Base-by-base conservation (phyloP, 2,888 invertebrate species). In the Andrena praecox region DNA sequence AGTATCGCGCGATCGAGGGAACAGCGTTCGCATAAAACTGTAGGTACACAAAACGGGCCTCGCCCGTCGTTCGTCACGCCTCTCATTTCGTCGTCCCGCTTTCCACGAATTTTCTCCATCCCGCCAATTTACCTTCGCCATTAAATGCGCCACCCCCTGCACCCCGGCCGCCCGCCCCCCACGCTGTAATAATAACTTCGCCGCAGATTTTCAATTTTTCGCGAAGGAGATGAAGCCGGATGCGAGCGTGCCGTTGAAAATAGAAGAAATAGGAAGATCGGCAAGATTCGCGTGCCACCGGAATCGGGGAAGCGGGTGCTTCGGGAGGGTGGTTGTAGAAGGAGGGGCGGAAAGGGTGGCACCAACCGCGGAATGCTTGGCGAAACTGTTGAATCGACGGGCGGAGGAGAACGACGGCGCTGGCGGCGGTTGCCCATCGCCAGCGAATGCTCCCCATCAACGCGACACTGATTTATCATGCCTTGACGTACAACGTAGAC, bases 381-480 rank as follows among this genome's bases (percentile, higher is more conserved):
- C 56, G 74, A 64, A 50, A 54, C 50, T 24, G 77, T 64, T 27
- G 56, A 50, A 59, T 73, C 73, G 67, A 67, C 66, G 80, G 35
- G 24, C 66, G 80, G 29, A 27, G 84, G 50, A 75, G 67, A 56
- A 72, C 48, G 67, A 33, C 10, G 59, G 54, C 48, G 31, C 56
- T 33, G 60, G 72, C 60, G 52, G 62, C 48, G 68, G 77, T 74
- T 68, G 80, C 74, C 80, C 80, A 84, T 84, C 85, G 77, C 74
- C 60, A 67, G 77, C 85, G 85, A 24, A 85, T 77, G 76, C 77
- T 80, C 80, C 74, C 74, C 84, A 80, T 77, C 87, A 85, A 83
- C 80, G 80, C 84, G 87, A 89, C 88, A 85, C 89, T 88, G 88
- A 88, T 88, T 88, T 88, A 88, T 88, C 84, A 84, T 86, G 87